A percentile compares a stretch with the other conserved stretches of the same genome.
Evolutionary conservation across 2,888 invertebrate species (phyloP).

Genomic region (Apamea crenata): DNA sequence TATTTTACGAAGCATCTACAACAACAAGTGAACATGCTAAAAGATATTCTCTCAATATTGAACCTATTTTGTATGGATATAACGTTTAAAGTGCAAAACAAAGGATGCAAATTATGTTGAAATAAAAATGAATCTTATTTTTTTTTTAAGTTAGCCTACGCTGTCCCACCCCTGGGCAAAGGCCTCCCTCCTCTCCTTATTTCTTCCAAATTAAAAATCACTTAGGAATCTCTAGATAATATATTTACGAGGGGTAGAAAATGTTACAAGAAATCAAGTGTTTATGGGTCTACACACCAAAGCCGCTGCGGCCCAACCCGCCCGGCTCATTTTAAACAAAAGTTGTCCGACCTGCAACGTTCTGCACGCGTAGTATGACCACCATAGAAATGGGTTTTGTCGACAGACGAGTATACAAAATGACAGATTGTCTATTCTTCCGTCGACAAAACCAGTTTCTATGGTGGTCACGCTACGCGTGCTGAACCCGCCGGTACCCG

Average conservation of each 20-base stretch:
- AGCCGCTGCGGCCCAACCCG: background rate
- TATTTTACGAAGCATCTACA: slow-evolving; percentile 1
- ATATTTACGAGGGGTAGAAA: slow-evolving; percentile 18
- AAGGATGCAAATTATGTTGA: background rate
- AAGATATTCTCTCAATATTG: slow-evolving; percentile 14
- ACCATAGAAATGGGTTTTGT: too few relatives aligned
- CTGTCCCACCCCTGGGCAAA: too few relatives aligned
- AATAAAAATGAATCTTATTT: slow-evolving; percentile 15
- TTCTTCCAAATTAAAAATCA: background rate
- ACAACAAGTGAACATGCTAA: background rate
- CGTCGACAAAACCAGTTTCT: too few relatives aligned
- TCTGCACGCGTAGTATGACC: background rate
- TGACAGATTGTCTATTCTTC: too few relatives aligned
- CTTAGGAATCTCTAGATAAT: slow-evolving; percentile 38
- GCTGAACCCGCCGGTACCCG: background rate
- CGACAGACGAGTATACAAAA: too few relatives aligned
- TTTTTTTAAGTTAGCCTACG: too few relatives aligned
- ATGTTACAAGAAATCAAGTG: slow-evolving; percentile 23
- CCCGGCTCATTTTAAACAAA: background rate
- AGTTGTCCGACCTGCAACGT: background rate
- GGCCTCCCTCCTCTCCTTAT: too few relatives aligned
- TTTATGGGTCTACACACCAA: background rate
- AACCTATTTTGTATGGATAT: background rate
- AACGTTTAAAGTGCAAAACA: slow-evolving; percentile 6
- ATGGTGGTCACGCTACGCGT: too few relatives aligned